These are phyloP conservation scores for Gadus chalcogrammus DNA, from an alignment of 2,113 vertebrate species.

Conservation along the genomic window DNA sequence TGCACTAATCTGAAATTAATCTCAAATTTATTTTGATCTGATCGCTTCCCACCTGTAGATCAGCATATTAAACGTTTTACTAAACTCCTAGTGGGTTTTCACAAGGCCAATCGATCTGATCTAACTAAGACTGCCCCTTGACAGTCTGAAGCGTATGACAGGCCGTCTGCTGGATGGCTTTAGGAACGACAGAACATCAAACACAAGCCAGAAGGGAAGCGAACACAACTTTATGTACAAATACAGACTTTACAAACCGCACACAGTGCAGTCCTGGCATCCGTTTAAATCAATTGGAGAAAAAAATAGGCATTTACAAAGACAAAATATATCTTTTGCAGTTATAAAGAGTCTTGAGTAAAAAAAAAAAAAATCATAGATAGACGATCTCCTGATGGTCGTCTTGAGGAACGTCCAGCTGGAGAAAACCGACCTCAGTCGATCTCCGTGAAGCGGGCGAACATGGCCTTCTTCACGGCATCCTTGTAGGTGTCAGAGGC, in stretches of 20 bases:
- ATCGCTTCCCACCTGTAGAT: too few species aligned
- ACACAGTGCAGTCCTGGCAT: constrained; percentile 17
- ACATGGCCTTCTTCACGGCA: constrained; percentile 91
- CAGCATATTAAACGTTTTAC: too few species aligned
- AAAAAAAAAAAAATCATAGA: too few species aligned
- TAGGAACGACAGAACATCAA: not conserved
- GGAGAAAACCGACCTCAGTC: constrained; percentile 65
- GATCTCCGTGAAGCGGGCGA: constrained; percentile 89
- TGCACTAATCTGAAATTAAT: too few species aligned
- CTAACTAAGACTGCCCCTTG: too few species aligned
- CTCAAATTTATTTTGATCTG: too few species aligned
- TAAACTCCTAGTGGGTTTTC: too few species aligned
- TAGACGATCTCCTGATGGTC: not conserved
- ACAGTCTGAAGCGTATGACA: too few species aligned
- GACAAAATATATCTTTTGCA: not conserved
- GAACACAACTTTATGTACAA: constrained; percentile 26
- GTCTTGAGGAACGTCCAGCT: not conserved
- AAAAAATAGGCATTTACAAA: constrained; percentile 7
- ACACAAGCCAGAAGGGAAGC: constrained; percentile 15
- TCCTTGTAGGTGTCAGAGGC: constrained; percentile 91
- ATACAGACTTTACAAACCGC: constrained; percentile 39
- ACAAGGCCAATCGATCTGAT: too few species aligned
- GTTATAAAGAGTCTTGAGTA: too few species aligned
- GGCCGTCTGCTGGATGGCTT: too few species aligned
- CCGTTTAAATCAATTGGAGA: constrained; percentile 2